Evolutionary conservation across 1,140 invertebrate genomes (phyloP).

Genomic region (Heliothis subflexa): DNA sequence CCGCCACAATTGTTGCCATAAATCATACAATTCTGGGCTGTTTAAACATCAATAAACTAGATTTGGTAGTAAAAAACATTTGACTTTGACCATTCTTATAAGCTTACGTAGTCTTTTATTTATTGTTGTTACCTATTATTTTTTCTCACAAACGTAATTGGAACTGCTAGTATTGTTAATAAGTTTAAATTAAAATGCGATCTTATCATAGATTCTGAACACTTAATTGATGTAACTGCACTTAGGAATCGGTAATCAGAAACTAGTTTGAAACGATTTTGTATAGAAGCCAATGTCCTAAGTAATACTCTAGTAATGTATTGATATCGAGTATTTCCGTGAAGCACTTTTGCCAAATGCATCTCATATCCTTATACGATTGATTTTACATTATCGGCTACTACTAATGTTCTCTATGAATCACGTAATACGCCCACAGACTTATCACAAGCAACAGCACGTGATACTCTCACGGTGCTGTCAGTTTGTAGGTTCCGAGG

Average conservation of each 20-base stretch:
- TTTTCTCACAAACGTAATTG: neutral
- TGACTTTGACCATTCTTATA: neutral
- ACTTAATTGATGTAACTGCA: neutral
- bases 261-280: neutral
- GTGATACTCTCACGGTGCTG: slow-evolving; percentile 50
- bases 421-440: slow-evolving; percentile 39
- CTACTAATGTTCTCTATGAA: slow-evolving; percentile 13
- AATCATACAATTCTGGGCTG: slow-evolving; percentile 15
- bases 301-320: neutral
- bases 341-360: slow-evolving; percentile 17
- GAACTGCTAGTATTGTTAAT: slow-evolving; percentile 7
- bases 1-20: slow-evolving; percentile 13
- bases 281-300: neutral
- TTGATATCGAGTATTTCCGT: neutral
- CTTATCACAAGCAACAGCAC: slow-evolving; percentile 42
- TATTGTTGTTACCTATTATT: neutral
- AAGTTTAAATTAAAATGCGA: neutral
- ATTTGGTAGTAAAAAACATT: slow-evolving; percentile 11
- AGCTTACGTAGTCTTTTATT: neutral
- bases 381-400: neutral
- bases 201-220: neutral
- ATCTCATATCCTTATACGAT: slow-evolving; percentile 2
- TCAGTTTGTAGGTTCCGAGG: slow-evolving; percentile 57
- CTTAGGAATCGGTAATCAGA: neutral
- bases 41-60: slow-evolving; percentile 30